These are phyloP conservation scores for Sminthurinus signatus DNA, from an alignment of 1,140 invertebrate species.

Conservation along the genomic window DNA sequence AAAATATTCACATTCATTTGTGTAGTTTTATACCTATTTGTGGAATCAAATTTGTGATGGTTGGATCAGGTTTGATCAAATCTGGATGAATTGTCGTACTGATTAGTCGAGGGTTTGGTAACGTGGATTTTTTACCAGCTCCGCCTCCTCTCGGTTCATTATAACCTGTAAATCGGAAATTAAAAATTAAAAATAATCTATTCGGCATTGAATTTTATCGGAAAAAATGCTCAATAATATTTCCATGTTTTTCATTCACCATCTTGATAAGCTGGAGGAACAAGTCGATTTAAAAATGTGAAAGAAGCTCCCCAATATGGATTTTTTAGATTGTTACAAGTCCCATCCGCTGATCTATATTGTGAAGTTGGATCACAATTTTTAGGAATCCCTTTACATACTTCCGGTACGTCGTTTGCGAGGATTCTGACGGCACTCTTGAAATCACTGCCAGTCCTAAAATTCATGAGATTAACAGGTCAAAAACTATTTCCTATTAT, in stretches of 20 bases:
- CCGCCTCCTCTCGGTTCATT: conserved; percentile 47
- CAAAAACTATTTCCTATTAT: neutral
- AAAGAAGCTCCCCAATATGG: conserved; percentile 56
- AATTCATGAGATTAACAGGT: neutral
- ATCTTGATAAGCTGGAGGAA: conserved; percentile 57
- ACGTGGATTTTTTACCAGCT: conserved; percentile 54
- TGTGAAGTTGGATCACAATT: conserved; percentile 13
- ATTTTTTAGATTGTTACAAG: conserved; percentile 50
- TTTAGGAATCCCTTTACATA: neutral
- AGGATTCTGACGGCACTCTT: neutral
- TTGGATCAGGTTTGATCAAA: conserved; percentile 81
- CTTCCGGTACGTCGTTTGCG: neutral
- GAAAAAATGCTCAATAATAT: neutral
- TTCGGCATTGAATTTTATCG: neutral
- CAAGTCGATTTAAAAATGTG: conserved; percentile 52
- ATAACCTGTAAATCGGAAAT: conserved; percentile 10
- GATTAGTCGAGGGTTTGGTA: conserved; percentile 73
- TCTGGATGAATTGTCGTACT: conserved; percentile 84
- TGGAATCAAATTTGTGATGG: conserved; percentile 83
- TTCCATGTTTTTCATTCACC: too few species aligned
- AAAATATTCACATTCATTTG: too few species aligned
- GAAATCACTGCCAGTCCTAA: neutral
- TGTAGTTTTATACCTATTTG: conserved; percentile 69
- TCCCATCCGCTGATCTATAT: conserved; percentile 49
- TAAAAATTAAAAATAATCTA: neutral